Evolutionary conservation across 2,113 vertebrate species (phyloP).

Genomic region (Plecotus auritus): DNA sequence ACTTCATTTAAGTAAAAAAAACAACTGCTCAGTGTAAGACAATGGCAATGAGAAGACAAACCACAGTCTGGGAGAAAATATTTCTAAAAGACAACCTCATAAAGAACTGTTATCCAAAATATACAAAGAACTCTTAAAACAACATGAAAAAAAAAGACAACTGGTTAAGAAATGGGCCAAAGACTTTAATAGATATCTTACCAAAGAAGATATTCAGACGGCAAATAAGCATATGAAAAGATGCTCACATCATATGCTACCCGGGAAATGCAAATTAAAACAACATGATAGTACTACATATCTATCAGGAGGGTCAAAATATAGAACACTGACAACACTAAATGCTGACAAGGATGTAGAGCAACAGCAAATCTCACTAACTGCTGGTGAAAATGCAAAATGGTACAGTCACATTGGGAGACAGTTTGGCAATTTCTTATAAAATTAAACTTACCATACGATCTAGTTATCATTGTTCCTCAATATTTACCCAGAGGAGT

Average conservation of each 20-base stretch:
- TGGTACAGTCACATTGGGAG: neutral
- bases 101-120: neutral
- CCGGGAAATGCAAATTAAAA: neutral
- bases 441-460: neutral
- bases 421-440: neutral
- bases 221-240: neutral
- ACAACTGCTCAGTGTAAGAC: neutral
- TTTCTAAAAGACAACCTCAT: neutral
- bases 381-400: neutral
- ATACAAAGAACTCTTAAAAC: neutral
- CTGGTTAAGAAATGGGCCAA: neutral
- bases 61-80: neutral
- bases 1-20: neutral
- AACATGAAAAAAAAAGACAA: neutral
- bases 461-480: neutral
- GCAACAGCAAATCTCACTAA: neutral
- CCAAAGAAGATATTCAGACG: neutral
- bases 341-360: neutral
- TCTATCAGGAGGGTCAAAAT: neutral
- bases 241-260: neutral
- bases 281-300: neutral
- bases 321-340: neutral
- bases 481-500: neutral
- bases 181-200: neutral
- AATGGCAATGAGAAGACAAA: neutral